phyloP scores from a whole-genome alignment of 2,113 vertebrate species.

The Natator depressus region DNA sequence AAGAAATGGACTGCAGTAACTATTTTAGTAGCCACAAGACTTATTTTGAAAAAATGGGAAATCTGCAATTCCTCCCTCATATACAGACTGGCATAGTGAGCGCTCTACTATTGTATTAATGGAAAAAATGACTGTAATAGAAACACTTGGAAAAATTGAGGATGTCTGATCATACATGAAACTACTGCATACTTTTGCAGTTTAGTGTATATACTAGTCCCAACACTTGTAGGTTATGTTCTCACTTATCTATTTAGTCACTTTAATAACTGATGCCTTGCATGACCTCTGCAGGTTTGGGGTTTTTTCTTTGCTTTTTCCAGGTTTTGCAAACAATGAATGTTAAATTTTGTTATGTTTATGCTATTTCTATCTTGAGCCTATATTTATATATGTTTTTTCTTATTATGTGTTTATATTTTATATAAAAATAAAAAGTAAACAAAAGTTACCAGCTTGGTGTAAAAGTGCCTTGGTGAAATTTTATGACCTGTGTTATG shows the following conservation, averaged over 20 bases:
- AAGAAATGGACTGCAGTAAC: not conserved
- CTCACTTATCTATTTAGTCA: not conserved
- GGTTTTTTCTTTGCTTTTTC: not conserved
- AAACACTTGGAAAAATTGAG: not conserved
- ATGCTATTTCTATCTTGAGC: not conserved
- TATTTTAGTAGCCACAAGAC: not conserved
- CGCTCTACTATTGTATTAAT: not conserved
- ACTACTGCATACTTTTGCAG: not conserved
- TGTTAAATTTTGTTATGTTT: not conserved
- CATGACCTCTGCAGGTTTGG: not conserved
- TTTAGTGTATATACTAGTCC: too few relatives aligned
- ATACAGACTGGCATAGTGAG: not conserved
- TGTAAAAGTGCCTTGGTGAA: not conserved
- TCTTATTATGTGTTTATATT: not conserved
- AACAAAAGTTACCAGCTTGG: not conserved
- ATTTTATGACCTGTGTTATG: fast-evolving
- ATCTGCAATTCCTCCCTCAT: not conserved
- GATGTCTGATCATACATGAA: not conserved
- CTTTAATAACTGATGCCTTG: not conserved
- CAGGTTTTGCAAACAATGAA: not conserved
- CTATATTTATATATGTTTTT: not conserved
- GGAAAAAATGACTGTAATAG: not conserved
- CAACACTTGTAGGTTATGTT: too few relatives aligned
- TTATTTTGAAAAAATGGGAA: not conserved
- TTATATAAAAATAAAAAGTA: not conserved